phyloP scores from a whole-genome alignment of 2,888 invertebrate genomes.

The Unio pictorum region DNA sequence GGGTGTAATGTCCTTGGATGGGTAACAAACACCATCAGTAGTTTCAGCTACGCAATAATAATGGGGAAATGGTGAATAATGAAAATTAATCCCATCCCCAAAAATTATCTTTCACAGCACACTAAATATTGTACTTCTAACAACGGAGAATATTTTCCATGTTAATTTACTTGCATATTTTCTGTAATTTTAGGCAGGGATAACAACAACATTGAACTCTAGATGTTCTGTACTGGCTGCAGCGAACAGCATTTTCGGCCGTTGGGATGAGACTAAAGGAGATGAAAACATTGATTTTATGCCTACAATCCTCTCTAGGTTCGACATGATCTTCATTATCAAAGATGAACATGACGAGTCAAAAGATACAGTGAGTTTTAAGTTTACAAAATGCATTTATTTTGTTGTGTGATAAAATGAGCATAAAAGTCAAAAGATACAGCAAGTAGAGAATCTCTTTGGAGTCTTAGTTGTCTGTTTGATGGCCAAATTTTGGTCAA shows the following conservation, averaged over 20 bases:
- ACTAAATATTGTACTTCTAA: no score
- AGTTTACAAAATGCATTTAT: no score
- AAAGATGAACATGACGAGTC: conserved; percentile 95
- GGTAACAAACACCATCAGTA: no score
- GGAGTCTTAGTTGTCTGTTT: no score
- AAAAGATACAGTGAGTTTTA: conserved; percentile 84
- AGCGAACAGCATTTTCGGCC: conserved; percentile 97
- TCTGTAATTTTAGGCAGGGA: conserved; percentile 82
- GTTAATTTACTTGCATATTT: not conserved
- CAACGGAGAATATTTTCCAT: not conserved
- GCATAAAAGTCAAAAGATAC: no score
- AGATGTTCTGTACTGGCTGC: conserved; percentile 99
- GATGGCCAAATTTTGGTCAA: no score
- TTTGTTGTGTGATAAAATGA: conserved; percentile 81
- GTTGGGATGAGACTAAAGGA: conserved; percentile 99
- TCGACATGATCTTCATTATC: conserved; percentile 99
- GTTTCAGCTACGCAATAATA: no score
- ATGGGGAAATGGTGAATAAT: no score
- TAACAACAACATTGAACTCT: conserved; percentile 98
- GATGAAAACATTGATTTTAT: conserved; percentile 99
- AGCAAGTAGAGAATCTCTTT: no score
- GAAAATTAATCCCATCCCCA: no score
- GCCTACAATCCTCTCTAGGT: conserved; percentile 99
- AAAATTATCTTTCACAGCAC: no score
- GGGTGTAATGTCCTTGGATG: no score